Evolutionary conservation across 2,113 vertebrate genomes (phyloP).

Genomic region (Aptenodytes patagonicus): DNA sequence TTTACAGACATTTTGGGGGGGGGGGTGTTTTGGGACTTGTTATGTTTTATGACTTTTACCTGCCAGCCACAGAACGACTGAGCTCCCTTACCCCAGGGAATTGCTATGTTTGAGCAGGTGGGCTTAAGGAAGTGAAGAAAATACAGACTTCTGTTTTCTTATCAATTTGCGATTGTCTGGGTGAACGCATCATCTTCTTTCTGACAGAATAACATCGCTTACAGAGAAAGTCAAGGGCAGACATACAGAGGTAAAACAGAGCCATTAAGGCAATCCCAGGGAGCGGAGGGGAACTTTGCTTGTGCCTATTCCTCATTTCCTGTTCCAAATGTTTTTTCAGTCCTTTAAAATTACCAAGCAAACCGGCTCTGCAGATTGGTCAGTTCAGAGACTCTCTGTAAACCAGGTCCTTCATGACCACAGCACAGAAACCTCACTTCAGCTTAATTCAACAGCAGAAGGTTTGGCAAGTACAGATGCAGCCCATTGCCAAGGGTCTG

Average conservation of each 20-base stretch:
- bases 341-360: constrained; percentile 51
- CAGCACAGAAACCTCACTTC: constrained; percentile 45
- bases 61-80: background rate
- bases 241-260: background rate
- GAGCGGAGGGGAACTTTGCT: background rate
- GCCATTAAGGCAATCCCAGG: background rate
- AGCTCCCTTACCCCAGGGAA: background rate
- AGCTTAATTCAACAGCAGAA: background rate
- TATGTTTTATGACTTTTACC: background rate
- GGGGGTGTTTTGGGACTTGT: background rate
- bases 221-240: background rate
- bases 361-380: constrained; percentile 4
- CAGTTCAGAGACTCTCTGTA: constrained; percentile 9
- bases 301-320: constrained; percentile 17
- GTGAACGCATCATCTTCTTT: background rate
- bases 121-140: background rate
- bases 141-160: background rate
- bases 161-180: background rate
- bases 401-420: constrained; percentile 22
- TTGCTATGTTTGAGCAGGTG: background rate
- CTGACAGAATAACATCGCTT: background rate
- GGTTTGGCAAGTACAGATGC: constrained; percentile 25
- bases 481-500: constrained; percentile 47
- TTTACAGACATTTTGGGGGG: background rate
- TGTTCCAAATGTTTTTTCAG: background rate